Base-by-base conservation (phyloP, 1,140 invertebrate genomes). In the Chironomus tepperi region DNA sequence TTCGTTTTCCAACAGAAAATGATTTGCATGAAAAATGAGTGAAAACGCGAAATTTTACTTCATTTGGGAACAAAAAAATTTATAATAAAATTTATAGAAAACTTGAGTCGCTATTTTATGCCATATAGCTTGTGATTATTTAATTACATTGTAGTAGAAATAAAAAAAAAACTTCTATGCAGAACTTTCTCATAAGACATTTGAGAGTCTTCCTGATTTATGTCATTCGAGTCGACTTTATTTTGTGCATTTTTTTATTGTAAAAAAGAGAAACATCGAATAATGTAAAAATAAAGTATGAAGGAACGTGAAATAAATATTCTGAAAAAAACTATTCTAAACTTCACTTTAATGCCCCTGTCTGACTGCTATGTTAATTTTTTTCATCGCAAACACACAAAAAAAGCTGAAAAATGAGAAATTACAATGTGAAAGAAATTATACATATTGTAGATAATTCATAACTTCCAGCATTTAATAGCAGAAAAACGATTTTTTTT, bases 1-100 rank as follows among this genome's bases (percentile, higher is more conserved):
- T 1, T 57, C 8, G 2, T 57, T 57, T 57, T 12, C n/a, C 9
- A 12, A n/a, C 9, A 12, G 47, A 12, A 57, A 57, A 57, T 70
- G 65, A 70, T 70, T 70, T 70, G 65, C 65, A 70, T 70, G 65
- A 70, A 21, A 70, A 70, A 70, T 70, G 65, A 70, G 65, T 70
- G 65, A 7, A 70, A 70, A 70, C 18, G 65, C 6, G 10, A 16
- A 70, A 70, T 70, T 70, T 70, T 70, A 18, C 47, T 57, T 57
- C n/a, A 34, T 34, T 34, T 34, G 24, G 24, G 24, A 34, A 47
- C 6, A 43, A 47, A 15, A 15, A 57, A 57, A 57, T 12, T 57
- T 57, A 15, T 57, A n/a, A n/a, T 57, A 12, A 57, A 57, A 57
- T n/a, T 12, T n/a, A 57, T n/a, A 57, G 47, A 57, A 57, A 57